A percentile compares a stretch with the other conserved stretches of the same genome.
Conservation (phyloP, 2,797 vertebrate genomes). For the Sebastes nivosus region DNA sequence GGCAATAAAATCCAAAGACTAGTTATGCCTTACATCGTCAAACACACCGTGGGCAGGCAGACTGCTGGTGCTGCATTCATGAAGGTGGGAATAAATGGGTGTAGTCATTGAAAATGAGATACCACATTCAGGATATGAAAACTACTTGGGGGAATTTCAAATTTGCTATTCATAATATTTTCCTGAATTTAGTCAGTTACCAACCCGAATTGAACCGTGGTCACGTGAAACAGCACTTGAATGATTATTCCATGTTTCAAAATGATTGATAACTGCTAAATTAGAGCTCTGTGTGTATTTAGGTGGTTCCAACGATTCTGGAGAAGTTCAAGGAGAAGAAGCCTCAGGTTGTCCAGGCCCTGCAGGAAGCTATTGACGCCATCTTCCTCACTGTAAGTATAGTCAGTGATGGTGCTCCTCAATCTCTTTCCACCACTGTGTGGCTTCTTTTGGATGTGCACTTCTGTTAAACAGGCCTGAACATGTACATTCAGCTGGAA, state of each 20-base stretch:
- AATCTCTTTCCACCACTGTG: not conserved
- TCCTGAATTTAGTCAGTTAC: not conserved
- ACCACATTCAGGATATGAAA: not conserved
- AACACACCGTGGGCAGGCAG: not conserved
- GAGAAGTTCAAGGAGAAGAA: constrained; percentile 99
- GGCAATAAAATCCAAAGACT: not conserved
- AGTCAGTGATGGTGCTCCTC: too few relatives aligned
- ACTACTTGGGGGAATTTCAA: not conserved
- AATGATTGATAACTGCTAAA: not conserved
- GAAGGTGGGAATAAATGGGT: not conserved
- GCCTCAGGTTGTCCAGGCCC: constrained; percentile 93
- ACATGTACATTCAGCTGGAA: not conserved
- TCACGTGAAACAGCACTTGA: not conserved
- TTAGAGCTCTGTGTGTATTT: not conserved
- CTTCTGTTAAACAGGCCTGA: not conserved
- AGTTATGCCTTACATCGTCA: not conserved
- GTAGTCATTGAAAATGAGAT: not conserved
- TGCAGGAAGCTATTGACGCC: constrained; percentile 97
- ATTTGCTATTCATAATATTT: not conserved
- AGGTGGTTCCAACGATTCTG: constrained; percentile 96
- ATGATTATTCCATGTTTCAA: not conserved
- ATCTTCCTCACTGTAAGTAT: constrained; percentile 94
- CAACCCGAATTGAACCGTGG: not conserved
- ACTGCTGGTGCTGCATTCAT: not conserved
- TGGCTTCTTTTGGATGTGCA: not conserved